Evolutionary conservation across 2,888 invertebrate species (phyloP), one percentile per base, ranked within the genome.

Genomic region (Eulithis testata): DNA sequence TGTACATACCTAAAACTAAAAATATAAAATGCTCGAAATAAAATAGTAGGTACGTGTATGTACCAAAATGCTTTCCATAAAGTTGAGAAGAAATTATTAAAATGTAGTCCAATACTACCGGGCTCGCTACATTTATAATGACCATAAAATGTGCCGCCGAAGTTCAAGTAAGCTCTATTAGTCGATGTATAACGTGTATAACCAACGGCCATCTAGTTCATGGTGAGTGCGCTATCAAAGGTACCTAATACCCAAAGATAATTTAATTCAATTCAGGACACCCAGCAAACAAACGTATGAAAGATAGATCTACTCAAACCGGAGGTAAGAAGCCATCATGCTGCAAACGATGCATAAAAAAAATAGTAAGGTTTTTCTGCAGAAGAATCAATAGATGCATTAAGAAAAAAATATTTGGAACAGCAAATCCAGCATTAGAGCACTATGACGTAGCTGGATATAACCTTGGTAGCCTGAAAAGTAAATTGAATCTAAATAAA

Each of bases 361-460:
- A 71, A 60, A 76, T 80, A 51, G 65, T 74, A 31, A 69, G 66
- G 40, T 80, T 73, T 70, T 61, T 76, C 14, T 77, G 64, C 21
- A 75, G 69, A 64, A 78, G 74, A 75, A 53, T 79, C 21, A 71
- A 68, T 58, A 72, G 76, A 63, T 78, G 75, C 45, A 36, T 77
- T 1, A 82, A 78, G 63, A 80, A 75, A 58, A 72, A 70, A 52
- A 37, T 80, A 21, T 77, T 83, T 63, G 80, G 79, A 14, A 66
- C 62, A 40, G 68, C 74, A 27, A 63, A 77, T 56, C 71, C 76
- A 12, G 63, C 68, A n/a, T 50, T 78, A 9, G 60, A 70, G 11
- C 76, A 82, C 43, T 82, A 75, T 63, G 77, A 83, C 53, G 40
- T 82, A 8, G 72, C 65, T 52, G 80, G 77, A 21, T 43, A 75